Base-by-base conservation (phyloP, 2,113 vertebrate species). In the Athene noctua region DNA sequence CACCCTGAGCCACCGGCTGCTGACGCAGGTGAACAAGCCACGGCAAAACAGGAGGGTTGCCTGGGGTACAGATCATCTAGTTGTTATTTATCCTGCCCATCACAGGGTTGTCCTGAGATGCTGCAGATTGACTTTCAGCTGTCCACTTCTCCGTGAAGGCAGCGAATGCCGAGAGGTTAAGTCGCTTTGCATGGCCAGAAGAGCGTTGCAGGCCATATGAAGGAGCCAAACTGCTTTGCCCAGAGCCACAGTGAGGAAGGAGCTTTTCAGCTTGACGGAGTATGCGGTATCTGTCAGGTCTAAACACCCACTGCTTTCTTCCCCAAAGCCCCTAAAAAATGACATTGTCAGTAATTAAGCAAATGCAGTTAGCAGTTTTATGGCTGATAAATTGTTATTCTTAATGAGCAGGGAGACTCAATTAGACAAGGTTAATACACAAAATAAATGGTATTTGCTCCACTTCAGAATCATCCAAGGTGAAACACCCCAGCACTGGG, bases 331-430 rank as follows among this genome's bases (percentile, higher is more conserved):
- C 80, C 80, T 59, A 51, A 42, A 34, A 18, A 94, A 49, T 58
- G 51, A 66, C 73, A 57, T 49, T 5, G 5, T 11, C n/a, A 20
- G 54, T 77, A 88, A 91, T 81, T 78, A 81, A 72, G 66, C 54
- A 51, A 80, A 88, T 8, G 49, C 3, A 2, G 44, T 80, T 42
- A 38, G 80, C 14, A 2, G 54, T 57, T 81, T 81, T 88, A 57
- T 42, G 59, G 54, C 75, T 85, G 75, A 80, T 82, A 81, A 86
- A 89, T 61, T 78, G 70, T 65, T 68, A 16, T 77, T 68, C 74
- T 86, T 73, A 88, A 68, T 62, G 80, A 88, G 80, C 59, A 58
- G 55, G 90, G 68, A 49, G 65, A 58, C 88, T 93, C 84, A 63
- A 67, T 78, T 78, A 82, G 80, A 68, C 8, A 27, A 81, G 38